Evolutionary conservation across 2,888 invertebrate genomes (phyloP).

Genomic region (Kuschelorhynchus macadamiae): DNA sequence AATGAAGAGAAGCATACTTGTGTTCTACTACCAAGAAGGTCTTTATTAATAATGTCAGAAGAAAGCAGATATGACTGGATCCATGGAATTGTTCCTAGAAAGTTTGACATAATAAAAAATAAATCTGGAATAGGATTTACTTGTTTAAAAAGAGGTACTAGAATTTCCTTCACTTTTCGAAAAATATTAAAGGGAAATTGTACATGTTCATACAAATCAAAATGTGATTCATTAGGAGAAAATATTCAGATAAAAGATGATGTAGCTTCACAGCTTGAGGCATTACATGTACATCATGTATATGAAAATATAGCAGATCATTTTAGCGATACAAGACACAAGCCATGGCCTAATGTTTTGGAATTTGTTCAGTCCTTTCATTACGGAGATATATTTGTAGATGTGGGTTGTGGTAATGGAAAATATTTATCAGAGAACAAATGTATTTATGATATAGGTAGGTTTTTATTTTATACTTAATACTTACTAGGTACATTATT

Average conservation of each 20-base stretch:
- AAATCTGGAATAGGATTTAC: conserved; percentile 69
- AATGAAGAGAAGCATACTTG: conserved; percentile 74
- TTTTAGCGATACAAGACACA: conserved; percentile 95
- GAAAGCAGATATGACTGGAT: conserved; percentile 84
- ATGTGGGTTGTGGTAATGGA: conserved; percentile 98
- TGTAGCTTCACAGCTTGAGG: conserved; percentile 77
- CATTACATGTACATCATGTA: conserved; percentile 85
- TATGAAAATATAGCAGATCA: conserved; percentile 96
- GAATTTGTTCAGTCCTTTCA: conserved; percentile 81
- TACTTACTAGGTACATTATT: no score
- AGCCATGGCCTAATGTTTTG: conserved; percentile 93
- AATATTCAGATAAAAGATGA: conserved; percentile 49
- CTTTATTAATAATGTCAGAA: conserved; percentile 83
- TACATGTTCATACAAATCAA: conserved; percentile 74
- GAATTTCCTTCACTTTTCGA: conserved; percentile 92
- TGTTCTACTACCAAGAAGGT: conserved; percentile 78
- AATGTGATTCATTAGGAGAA: conserved; percentile 76
- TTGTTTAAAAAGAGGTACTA: conserved; percentile 70
- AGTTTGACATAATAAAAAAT: conserved; percentile 80
- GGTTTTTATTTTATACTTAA: not conserved
- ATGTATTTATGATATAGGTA: conserved; percentile 74
- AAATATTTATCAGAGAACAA: conserved; percentile 86
- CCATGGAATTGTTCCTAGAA: conserved; percentile 89
- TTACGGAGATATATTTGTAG: conserved; percentile 82
- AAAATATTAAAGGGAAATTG: conserved; percentile 71